phyloP scores from a whole-genome alignment of 2,888 invertebrate genomes.

The Anthoptus insignis region DNA sequence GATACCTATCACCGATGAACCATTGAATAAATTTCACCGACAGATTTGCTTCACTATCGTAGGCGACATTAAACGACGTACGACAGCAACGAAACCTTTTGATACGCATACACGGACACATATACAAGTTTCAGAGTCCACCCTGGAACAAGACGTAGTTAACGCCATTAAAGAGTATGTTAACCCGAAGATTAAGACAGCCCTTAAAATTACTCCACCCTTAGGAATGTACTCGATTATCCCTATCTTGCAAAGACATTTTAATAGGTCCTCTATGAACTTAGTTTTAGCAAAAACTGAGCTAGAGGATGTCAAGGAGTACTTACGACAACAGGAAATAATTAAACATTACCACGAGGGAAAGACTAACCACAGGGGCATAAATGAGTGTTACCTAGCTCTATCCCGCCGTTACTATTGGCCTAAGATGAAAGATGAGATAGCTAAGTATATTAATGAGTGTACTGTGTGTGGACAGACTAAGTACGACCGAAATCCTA shows the following conservation, averaged over 20 bases:
- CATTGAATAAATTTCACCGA: conserved; percentile 14
- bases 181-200: conserved; percentile 32
- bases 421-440: conserved; percentile 50
- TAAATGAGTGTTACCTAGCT: conserved; percentile 34
- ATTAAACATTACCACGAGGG: conserved; percentile 24
- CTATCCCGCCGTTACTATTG: conserved; percentile 32
- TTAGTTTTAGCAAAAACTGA: conserved; percentile 27
- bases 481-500: conserved; percentile 44
- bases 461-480: conserved; percentile 35
- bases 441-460: conserved; percentile 48
- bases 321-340: conserved; percentile 19
- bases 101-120: conserved; percentile 39
- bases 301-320: conserved; percentile 30
- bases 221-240: conserved; percentile 28
- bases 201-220: conserved; percentile 17
- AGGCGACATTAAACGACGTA: conserved; percentile 34
- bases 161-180: conserved; percentile 29
- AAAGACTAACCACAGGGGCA: conserved; percentile 40
- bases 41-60: conserved; percentile 29
- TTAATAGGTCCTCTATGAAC: conserved; percentile 35
- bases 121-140: conserved; percentile 40
- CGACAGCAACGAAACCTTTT: conserved; percentile 41
- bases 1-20: conserved; percentile 17
- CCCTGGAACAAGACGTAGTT: conserved; percentile 32
- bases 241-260: conserved; percentile 23